Evolutionary conservation across 2,888 invertebrate species (phyloP).

Genomic region (Dione vanillae): DNA sequence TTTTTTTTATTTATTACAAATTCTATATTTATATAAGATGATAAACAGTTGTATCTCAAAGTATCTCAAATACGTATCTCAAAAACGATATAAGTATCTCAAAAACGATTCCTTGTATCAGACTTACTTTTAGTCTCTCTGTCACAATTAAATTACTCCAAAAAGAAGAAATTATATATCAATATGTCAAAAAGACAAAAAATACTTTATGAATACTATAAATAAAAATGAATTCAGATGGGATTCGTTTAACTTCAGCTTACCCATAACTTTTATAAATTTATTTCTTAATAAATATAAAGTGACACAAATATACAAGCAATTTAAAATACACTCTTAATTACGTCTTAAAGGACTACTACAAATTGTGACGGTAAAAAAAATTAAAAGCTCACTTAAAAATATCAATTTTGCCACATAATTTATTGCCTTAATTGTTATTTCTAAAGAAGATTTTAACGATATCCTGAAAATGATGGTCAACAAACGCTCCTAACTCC

Average conservation of each 20-base stretch:
- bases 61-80: no score
- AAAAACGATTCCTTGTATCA: no score
- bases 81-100: no score
- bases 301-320: slow-evolving; percentile 1
- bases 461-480: slow-evolving; percentile 17
- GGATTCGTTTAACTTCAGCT: slow-evolving; percentile 40
- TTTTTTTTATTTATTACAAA: no score
- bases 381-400: not conserved
- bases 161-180: no score
- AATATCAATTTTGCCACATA: slow-evolving; percentile 4
- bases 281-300: slow-evolving; percentile 38
- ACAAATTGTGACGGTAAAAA: not conserved
- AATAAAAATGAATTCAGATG: not conserved
- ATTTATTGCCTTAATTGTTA: slow-evolving; percentile 22
- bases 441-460: slow-evolving; percentile 13
- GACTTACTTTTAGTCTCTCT: not conserved
- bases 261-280: slow-evolving; percentile 32
- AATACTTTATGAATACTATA: not conserved
- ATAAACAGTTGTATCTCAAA: no score
- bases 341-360: not conserved
- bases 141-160: no score
- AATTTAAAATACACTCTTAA: not conserved
- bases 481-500: not conserved
- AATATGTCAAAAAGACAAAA: no score
- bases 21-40: no score